Evolutionary conservation across 2,888 invertebrate species (phyloP).

Genomic region (Pterostichus niger): DNA sequence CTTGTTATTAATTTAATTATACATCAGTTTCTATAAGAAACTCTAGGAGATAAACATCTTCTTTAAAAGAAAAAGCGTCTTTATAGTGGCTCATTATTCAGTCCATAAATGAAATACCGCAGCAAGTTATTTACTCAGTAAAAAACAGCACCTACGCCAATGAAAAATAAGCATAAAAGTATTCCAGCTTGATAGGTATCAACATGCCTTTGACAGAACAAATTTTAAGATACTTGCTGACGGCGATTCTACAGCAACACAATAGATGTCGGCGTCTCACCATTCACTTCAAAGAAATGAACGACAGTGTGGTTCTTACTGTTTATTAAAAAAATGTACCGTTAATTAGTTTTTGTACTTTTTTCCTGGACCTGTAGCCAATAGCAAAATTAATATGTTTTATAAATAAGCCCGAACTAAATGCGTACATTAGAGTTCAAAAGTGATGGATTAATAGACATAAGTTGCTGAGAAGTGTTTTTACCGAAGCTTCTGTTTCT

Average conservation of each 20-base stretch:
- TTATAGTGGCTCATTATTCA: conserved; percentile 40
- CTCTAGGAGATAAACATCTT: conserved; percentile 30
- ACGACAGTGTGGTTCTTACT: conserved; percentile 50
- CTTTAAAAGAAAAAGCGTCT: conserved; percentile 40
- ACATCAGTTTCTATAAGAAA: conserved; percentile 20
- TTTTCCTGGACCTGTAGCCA: conserved; percentile 44
- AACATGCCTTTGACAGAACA: conserved; percentile 65
- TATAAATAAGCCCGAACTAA: conserved; percentile 42
- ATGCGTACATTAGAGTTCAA: conserved; percentile 44
- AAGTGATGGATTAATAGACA: conserved; percentile 44
- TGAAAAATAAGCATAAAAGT: conserved; percentile 51
- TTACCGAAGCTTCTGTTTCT: conserved; percentile 26
- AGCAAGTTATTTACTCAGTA: conserved; percentile 45
- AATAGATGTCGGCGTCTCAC: conserved; percentile 61
- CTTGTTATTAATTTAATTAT: conserved; percentile 42
- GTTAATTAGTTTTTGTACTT: conserved; percentile 53
- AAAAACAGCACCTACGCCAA: conserved; percentile 57
- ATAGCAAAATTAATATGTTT: conserved; percentile 58
- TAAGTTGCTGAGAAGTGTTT: conserved; percentile 37
- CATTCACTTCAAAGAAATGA: conserved; percentile 60
- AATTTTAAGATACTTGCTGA: conserved; percentile 60
- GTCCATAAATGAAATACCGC: conserved; percentile 44
- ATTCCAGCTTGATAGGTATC: conserved; percentile 56
- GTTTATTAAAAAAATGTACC: conserved; percentile 57
- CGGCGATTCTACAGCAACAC: conserved; percentile 61